phyloP scores from a whole-genome alignment of 2,113 vertebrate genomes.

The Phaethon lepturus region DNA sequence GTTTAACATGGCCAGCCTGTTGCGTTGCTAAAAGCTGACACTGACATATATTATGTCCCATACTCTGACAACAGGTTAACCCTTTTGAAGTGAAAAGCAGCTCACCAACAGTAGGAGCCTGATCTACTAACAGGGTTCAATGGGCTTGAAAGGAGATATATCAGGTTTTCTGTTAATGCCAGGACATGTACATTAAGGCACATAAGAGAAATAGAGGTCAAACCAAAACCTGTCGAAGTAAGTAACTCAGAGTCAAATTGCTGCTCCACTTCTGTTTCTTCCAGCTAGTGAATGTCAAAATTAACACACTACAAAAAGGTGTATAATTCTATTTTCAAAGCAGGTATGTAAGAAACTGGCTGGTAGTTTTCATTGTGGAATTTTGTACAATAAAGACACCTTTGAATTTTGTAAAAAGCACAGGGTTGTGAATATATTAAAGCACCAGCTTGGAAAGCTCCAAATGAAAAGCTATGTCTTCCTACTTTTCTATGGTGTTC shows the following conservation, averaged over 20 bases:
- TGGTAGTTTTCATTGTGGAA: neutral
- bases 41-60: neutral
- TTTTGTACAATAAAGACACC: slow-evolving; percentile 59
- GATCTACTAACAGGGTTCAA: neutral
- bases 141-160: neutral
- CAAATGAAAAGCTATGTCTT: neutral
- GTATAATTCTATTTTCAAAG: slow-evolving; percentile 24
- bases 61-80: neutral
- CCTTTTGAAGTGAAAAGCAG: neutral
- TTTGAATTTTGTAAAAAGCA: slow-evolving; percentile 40
- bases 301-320: slow-evolving; percentile 31
- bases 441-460: slow-evolving; percentile 23
- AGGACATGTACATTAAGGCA: neutral
- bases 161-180: neutral
- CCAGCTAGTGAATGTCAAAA: slow-evolving; percentile 41
- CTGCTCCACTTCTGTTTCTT: slow-evolving; percentile 30
- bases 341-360: neutral
- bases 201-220: neutral
- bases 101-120: neutral
- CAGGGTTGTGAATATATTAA: slow-evolving; percentile 31
- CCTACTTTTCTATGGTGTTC: neutral
- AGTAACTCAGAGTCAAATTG: slow-evolving; percentile 16
- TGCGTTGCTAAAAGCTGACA: neutral
- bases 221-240: neutral
- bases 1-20: neutral